Base-by-base conservation (phyloP, 2,113 vertebrate genomes). In the Rhizomys pruinosus region DNA sequence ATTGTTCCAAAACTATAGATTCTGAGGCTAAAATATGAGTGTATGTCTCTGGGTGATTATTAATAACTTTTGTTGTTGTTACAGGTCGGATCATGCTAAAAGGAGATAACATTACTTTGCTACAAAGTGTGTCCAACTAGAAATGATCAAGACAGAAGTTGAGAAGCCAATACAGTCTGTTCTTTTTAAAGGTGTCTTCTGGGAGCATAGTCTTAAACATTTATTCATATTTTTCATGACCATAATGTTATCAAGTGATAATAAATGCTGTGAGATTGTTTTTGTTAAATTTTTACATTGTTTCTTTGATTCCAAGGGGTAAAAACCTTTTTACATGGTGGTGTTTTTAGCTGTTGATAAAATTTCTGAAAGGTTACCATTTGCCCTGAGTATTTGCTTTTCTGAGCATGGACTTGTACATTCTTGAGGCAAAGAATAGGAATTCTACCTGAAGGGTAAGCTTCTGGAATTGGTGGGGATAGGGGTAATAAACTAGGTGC, bases 61-160 rank as follows among this genome's bases (percentile, higher is more conserved):
- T 95, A 84, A 97, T 52, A 61, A 3, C 10, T 80, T 77, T 42
- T 55, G 55, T 57, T 59, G 97, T 22, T 97, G 42, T 97, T 97
- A 37, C 98, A 99, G 99, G 99, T 93, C 99, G 99, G 97, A 98
- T 99, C 98, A 99, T 99, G 99, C 97, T 99, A 73, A 99, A 99
- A 97, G 99, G 99, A 96, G 99, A 99, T 98, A 99, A 99, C 97
- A 99, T 99, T 92, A 99, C 99, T 78, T 98, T 99, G 84, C 98
- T 99, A 47, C 99, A 99, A 95, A 99, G 99, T 69, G 99, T 99
- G 82, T 98, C 99, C 94, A 99, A 57, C 96, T 99, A 99, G 98
- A 95, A 27, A 3, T 82, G 61, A 72, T 55, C 6, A 32, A 0
- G 85, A 78, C 88, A 91, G 80, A 74, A 84, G 44, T 55, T 42